These are phyloP conservation scores for Pygmarrhopalites habei DNA, from an alignment of 1,140 invertebrate genomes.

Conservation along the genomic window DNA sequence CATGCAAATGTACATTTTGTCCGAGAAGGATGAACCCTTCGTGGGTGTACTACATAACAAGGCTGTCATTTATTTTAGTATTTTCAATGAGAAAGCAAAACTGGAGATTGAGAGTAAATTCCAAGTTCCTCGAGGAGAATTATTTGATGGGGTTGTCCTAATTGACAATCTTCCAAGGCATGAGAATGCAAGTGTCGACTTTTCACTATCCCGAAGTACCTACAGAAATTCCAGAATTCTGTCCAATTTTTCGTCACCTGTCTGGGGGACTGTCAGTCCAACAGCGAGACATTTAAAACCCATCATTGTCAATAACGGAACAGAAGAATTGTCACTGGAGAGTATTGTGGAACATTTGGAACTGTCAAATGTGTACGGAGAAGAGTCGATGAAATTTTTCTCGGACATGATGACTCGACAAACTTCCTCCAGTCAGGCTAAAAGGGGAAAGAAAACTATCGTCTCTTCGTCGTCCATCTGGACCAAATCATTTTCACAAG, in stretches of 20 bases:
- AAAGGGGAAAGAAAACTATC: slow-evolving; percentile 15
- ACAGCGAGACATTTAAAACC: slow-evolving; percentile 11
- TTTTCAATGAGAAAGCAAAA: not conserved
- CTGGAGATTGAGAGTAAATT: slow-evolving; percentile 6
- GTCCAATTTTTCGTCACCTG: not conserved
- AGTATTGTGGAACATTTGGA: slow-evolving; percentile 16
- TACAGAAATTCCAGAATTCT: not conserved
- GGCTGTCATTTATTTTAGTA: slow-evolving; percentile 15
- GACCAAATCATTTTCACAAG: slow-evolving; percentile 18
- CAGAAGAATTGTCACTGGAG: too few relatives aligned
- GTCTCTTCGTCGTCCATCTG: slow-evolving; percentile 16
- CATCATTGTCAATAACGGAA: not conserved
- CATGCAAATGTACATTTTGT: not conserved
- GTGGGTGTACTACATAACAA: slow-evolving; percentile 10
- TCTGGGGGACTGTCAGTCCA: slow-evolving; percentile 12
- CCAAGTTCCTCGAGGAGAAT: not conserved
- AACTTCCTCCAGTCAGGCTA: not conserved
- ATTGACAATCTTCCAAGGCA: slow-evolving; percentile 27
- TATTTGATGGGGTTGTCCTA: slow-evolving; percentile 21
- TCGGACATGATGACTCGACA: not conserved
- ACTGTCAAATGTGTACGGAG: slow-evolving; percentile 31
- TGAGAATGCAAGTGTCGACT: slow-evolving; percentile 4
- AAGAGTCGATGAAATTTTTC: slow-evolving; percentile 7
- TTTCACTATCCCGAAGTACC: not conserved
- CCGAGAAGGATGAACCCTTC: not conserved